A percentile compares a stretch with the other conserved stretches of the same genome.
Evolutionary conservation across 2,888 invertebrate genomes (phyloP).

Genomic region (Cryptocephalus primarius): DNA sequence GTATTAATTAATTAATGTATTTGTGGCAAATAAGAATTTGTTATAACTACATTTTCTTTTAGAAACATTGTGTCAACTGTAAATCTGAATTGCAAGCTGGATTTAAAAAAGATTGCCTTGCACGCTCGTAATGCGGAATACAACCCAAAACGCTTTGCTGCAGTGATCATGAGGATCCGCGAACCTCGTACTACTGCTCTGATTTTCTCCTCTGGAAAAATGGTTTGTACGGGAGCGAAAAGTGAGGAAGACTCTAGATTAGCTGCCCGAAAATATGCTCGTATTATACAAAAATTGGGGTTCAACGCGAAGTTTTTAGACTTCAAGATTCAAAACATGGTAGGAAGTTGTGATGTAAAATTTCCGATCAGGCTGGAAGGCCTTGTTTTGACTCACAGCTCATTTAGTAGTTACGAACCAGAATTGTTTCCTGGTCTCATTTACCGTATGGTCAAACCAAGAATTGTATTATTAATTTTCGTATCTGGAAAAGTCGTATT

Average conservation of each 20-base stretch:
- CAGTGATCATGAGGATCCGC: slow-evolving; percentile 92
- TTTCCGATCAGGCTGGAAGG: slow-evolving; percentile 63
- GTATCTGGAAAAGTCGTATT: slow-evolving; percentile 98
- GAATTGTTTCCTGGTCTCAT: slow-evolving; percentile 98
- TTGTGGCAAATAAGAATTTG: too few relatives aligned
- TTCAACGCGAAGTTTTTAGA: slow-evolving; percentile 64
- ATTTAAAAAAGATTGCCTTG: slow-evolving; percentile 92
- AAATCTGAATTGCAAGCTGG: slow-evolving; percentile 87
- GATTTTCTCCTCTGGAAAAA: slow-evolving; percentile 76
- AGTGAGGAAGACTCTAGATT: slow-evolving; percentile 69
- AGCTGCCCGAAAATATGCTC: slow-evolving; percentile 66
- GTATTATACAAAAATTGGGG: slow-evolving; percentile 72
- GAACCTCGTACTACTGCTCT: slow-evolving; percentile 82
- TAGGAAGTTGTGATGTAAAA: slow-evolving; percentile 77
- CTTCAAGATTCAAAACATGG: slow-evolving; percentile 79
- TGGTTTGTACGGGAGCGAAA: slow-evolving; percentile 81
- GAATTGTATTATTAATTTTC: slow-evolving; percentile 92
- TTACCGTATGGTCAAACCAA: slow-evolving; percentile 93
- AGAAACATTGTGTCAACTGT: slow-evolving; percentile 98
- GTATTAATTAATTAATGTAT: too few relatives aligned
- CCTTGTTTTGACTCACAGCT: slow-evolving; percentile 69
- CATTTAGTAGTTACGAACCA: slow-evolving; percentile 88
- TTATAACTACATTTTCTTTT: slow-evolving; percentile 23
- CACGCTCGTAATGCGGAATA: slow-evolving; percentile 98
- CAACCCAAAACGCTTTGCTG: slow-evolving; percentile 97